phyloP scores from a whole-genome alignment of 1,140 invertebrate genomes.

The Ceratoteleas bidentatus region DNA sequence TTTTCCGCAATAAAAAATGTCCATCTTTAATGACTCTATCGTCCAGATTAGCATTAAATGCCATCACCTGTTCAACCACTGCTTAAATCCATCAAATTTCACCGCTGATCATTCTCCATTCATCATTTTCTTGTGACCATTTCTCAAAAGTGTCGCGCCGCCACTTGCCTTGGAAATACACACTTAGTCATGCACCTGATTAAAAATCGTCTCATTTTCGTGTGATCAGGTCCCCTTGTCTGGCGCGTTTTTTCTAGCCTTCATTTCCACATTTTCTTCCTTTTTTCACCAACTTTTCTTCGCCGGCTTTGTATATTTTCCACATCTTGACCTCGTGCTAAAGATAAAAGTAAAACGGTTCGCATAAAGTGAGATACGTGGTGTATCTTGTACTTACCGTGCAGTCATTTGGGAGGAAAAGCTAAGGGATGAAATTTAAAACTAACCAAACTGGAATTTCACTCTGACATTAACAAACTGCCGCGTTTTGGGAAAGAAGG shows the following conservation, averaged over 20 bases:
- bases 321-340: slow-evolving; percentile 59
- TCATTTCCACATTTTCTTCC: slow-evolving; percentile 22
- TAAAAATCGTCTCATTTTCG: slow-evolving; percentile 26
- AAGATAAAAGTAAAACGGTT: slow-evolving; percentile 63
- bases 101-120: background rate
- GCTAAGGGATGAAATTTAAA: slow-evolving; percentile 58
- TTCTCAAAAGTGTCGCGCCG: background rate
- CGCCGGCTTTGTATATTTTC: slow-evolving; percentile 55
- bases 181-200: slow-evolving; percentile 18
- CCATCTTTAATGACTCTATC: no score
- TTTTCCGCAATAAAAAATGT: no score
- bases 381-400: slow-evolving; percentile 62
- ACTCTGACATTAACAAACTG: slow-evolving; percentile 57
- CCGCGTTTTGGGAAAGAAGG: slow-evolving; percentile 27
- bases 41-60: no score
- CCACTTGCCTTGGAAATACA: slow-evolving; percentile 3
- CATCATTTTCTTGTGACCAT: background rate
- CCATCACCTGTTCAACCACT: no score
- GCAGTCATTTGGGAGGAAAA: slow-evolving; percentile 54
- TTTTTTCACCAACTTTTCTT: slow-evolving; percentile 38
- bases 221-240: slow-evolving; percentile 11
- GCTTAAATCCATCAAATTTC: no score
- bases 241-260: slow-evolving; percentile 28
- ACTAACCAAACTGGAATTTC: slow-evolving; percentile 60
- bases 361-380: slow-evolving; percentile 63